These are phyloP conservation scores for Trichonephila clavata DNA, from an alignment of 1,140 invertebrate species.

Conservation along the genomic window DNA sequence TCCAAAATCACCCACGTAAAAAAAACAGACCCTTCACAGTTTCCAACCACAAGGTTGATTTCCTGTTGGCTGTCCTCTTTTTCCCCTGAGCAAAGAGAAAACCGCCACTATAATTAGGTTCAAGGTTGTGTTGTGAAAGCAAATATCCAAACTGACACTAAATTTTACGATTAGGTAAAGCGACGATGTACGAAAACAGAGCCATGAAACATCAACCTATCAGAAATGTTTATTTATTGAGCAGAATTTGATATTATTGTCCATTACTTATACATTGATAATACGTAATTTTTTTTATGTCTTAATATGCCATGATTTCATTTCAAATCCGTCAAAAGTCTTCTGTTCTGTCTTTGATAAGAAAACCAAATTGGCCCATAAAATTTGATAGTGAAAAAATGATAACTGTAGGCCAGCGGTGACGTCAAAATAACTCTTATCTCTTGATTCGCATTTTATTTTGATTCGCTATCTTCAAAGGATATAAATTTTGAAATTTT, in stretches of 20 bases:
- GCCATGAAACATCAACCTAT: background rate
- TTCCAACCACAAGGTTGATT: conserved; percentile 16
- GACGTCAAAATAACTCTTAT: background rate
- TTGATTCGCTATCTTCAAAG: no score
- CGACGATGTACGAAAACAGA: background rate
- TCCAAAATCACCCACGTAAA: background rate
- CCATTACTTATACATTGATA: background rate
- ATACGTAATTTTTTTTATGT: background rate
- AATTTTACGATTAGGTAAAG: background rate
- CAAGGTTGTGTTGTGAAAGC: background rate
- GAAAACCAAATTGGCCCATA: background rate
- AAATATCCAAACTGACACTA: conserved; percentile 2
- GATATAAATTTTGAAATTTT: no score
- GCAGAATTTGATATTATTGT: background rate
- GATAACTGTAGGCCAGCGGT: background rate
- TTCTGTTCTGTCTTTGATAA: background rate
- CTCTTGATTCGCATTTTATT: no score
- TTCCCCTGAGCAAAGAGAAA: background rate
- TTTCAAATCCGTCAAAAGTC: background rate
- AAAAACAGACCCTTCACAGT: background rate
- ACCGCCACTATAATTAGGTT: conserved; percentile 24
- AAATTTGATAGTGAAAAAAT: background rate
- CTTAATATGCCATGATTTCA: background rate
- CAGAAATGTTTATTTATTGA: background rate
- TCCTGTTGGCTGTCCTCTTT: conserved; percentile 27